These are phyloP conservation scores for Salmo trutta DNA, from an alignment of 2,797 vertebrate genomes.

Conservation along the genomic window DNA sequence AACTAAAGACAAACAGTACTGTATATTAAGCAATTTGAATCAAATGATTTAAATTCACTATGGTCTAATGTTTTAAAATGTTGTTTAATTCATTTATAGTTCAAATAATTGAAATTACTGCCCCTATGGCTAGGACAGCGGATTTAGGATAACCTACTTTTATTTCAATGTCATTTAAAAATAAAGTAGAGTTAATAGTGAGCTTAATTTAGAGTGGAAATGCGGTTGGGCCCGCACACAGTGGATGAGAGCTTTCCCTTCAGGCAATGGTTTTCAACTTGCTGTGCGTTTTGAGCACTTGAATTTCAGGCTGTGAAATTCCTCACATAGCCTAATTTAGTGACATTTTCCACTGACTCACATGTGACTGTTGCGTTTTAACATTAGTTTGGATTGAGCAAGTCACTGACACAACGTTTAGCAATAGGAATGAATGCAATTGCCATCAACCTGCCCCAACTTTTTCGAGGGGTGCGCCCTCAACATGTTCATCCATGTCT, in stretches of 20 bases:
- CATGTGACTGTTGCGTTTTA: not conserved
- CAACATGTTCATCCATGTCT: conserved; percentile 17
- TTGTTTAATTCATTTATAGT: not conserved
- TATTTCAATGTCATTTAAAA: conserved; percentile 31
- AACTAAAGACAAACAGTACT: not conserved
- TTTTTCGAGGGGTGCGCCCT: conserved; percentile 46
- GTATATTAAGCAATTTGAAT: not conserved
- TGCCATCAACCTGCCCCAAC: conserved; percentile 64
- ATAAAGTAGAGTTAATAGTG: conserved; percentile 20
- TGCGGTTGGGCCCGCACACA: not conserved
- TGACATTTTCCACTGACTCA: not conserved
- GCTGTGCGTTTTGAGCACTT: not conserved
- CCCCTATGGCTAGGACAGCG: conserved; percentile 25
- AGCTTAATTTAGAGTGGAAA: conserved; percentile 18
- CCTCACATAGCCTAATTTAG: not conserved
- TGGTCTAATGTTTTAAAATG: not conserved
- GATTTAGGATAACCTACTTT: conserved; percentile 35
- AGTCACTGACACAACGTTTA: conserved; percentile 57
- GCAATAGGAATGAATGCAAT: conserved; percentile 56
- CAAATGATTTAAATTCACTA: not conserved
- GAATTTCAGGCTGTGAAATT: not conserved
- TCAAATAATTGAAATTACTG: not conserved
- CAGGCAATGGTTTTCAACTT: conserved; percentile 20
- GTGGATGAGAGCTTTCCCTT: conserved; percentile 8
- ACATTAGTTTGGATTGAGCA: conserved; percentile 48